A percentile compares a stretch with the other conserved stretches of the same genome.
phyloP scores from a whole-genome alignment of 2,888 invertebrate genomes.

The Orchestes rusci region DNA sequence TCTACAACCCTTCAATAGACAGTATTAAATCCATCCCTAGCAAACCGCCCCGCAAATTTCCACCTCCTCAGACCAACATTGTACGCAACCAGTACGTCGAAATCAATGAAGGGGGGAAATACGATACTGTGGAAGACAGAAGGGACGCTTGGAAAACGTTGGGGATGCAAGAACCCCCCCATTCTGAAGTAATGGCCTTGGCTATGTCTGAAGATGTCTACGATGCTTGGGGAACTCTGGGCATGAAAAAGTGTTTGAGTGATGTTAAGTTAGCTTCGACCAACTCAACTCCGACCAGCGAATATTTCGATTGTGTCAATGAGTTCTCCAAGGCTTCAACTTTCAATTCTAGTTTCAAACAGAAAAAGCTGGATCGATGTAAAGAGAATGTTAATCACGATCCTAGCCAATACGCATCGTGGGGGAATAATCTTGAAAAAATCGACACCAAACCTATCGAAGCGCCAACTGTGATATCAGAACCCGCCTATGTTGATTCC shows the following conservation, averaged over 20 bases:
- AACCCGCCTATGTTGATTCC: slow-evolving; percentile 37
- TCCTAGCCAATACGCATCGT: too few relatives aligned
- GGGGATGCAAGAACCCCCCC: slow-evolving; percentile 66
- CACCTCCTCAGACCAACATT: slow-evolving; percentile 15
- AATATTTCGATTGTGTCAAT: too few relatives aligned
- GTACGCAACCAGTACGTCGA: slow-evolving; percentile 1
- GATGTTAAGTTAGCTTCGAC: too few relatives aligned
- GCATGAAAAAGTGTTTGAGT: too few relatives aligned
- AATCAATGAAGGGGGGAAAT: slow-evolving; percentile 45
- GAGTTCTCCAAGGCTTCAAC: too few relatives aligned
- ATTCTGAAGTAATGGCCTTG: slow-evolving; percentile 58
- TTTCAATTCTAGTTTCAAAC: too few relatives aligned
- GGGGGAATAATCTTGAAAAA: slow-evolving; percentile 31
- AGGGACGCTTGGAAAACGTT: slow-evolving; percentile 77
- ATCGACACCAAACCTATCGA: too few relatives aligned
- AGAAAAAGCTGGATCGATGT: too few relatives aligned
- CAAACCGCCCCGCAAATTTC: slow-evolving; percentile 43
- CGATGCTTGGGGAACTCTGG: slow-evolving; percentile 44
- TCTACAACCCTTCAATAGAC: slow-evolving; percentile 4
- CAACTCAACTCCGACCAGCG: too few relatives aligned
- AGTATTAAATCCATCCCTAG: slow-evolving; percentile 13
- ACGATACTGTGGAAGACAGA: slow-evolving; percentile 70
- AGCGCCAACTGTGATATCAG: slow-evolving; percentile 51
- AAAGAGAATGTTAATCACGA: too few relatives aligned
- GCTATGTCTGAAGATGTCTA: slow-evolving; percentile 40